A percentile compares a stretch with the other conserved stretches of the same genome.
phyloP scores from a whole-genome alignment of 2,888 invertebrate species.

The Ariolimax columbianus region DNA sequence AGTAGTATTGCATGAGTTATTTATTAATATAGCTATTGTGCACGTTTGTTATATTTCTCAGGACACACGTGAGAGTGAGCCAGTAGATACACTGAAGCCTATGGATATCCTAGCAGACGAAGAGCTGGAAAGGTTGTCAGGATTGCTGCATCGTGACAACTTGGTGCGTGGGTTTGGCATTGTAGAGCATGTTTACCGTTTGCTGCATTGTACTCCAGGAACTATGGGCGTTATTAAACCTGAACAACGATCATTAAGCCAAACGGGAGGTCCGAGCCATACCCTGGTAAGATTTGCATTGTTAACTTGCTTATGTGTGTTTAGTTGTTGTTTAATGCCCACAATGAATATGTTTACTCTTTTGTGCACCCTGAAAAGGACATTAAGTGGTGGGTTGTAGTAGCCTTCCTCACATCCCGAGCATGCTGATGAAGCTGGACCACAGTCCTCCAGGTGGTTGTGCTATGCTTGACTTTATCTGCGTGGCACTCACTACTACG shows the following conservation, averaged over 20 bases:
- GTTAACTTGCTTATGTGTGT: neutral
- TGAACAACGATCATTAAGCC: constrained; percentile 59
- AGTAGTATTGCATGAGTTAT: too few species aligned
- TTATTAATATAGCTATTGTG: neutral
- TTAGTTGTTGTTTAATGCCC: too few species aligned
- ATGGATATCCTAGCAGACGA: constrained; percentile 78
- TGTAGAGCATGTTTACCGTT: constrained; percentile 77
- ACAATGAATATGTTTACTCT: too few species aligned
- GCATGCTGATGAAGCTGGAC: too few species aligned
- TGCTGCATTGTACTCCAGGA: constrained; percentile 77
- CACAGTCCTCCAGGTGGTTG: too few species aligned
- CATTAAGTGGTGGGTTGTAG: too few species aligned
- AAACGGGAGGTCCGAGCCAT: constrained; percentile 38
- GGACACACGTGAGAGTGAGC: constrained; percentile 59
- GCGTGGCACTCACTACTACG: too few species aligned
- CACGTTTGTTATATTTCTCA: neutral
- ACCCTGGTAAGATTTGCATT: constrained; percentile 44
- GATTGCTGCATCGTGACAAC: constrained; percentile 78
- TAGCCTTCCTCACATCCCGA: too few species aligned
- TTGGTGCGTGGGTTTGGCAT: constrained; percentile 78
- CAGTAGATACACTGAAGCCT: constrained; percentile 74
- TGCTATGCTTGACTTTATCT: too few species aligned
- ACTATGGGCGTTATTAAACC: constrained; percentile 73
- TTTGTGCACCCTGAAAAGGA: too few species aligned
- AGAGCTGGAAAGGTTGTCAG: constrained; percentile 77